Base-by-base conservation (phyloP, 2,797 vertebrate genomes). In the Phrynocephalus guinanensis region DNA sequence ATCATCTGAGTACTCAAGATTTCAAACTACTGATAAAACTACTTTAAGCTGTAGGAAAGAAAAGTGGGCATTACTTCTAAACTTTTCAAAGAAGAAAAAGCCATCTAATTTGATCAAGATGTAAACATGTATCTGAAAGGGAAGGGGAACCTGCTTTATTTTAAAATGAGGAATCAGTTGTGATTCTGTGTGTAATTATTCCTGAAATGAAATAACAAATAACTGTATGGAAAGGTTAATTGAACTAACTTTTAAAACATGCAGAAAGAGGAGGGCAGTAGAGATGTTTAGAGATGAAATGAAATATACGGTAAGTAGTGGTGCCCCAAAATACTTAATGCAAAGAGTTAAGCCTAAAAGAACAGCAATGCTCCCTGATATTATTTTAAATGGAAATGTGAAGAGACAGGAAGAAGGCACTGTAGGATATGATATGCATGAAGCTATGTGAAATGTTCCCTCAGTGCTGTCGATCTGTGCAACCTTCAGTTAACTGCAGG, bases 391-490 rank as follows among this genome's bases (percentile, higher is more conserved):
- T 44, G 66, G 75, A 75, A 68, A 88, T 68, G 28, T 1, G 48
- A 82, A 91, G 91, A 87, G 83, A 24, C 90, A 88, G 86, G 30
- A 71, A 67, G 91, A 94, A 88, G 90, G 56, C 87, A 56, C 5
- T 79, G 67, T 75, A 79, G 66, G 52, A 48, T 52, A 72, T 22
- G 22, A 56, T 30, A 18, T 52, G 1, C 1, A n/a, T 3, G 2
- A 13, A 22, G 13, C 22, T 87, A 15, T 87, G 38, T 83, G 73
- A 77, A 87, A 77, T 50, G 79, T 68, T 38, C 6, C 90, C 56
- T 84, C 79, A 79, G 5, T 92, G 85, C 88, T 94, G 93, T 95
- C 87, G 81, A 89, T 91, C 87, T 90, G 76, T 63, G 24, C 85
- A 93, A 91, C 80, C 82, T 90, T 87, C 77, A 76, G 48, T 87